Conservation (phyloP, 2,888 invertebrate species). For the Trypoxylon attenuatum region DNA sequence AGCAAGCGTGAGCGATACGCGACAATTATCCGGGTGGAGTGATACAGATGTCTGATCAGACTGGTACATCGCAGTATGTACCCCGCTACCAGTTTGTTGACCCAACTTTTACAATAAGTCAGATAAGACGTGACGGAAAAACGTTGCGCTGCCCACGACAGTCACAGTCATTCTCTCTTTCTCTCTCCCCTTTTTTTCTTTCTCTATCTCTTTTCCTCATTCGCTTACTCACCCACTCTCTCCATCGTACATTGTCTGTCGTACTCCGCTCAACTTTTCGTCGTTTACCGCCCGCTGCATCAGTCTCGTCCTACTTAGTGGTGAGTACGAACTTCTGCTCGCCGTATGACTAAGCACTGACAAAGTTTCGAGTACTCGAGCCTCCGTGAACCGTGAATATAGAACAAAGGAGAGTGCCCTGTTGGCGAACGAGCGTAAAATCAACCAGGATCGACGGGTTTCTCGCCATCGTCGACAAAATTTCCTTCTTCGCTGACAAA, state of each 20-base stretch:
- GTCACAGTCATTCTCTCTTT: conserved; percentile 4
- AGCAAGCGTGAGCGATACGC: background rate
- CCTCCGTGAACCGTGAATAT: conserved; percentile 18
- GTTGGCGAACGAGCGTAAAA: background rate
- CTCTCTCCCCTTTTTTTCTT: conserved; percentile 16
- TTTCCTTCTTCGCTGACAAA: background rate
- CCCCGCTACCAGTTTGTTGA: conserved; percentile 25
- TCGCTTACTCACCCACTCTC: conserved; percentile 3
- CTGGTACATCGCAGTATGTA: background rate
- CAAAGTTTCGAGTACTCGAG: conserved; percentile 29
- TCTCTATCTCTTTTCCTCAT: conserved; percentile 11
- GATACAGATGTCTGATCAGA: conserved; percentile 9
- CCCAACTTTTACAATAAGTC: conserved; percentile 34
- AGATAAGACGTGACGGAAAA: conserved; percentile 38
- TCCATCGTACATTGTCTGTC: too few species aligned
- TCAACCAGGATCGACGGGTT: conserved; percentile 10
- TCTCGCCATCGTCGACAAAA: background rate
- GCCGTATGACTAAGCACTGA: conserved; percentile 34
- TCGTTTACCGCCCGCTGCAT: conserved; percentile 12
- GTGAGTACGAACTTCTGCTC: conserved; percentile 14
- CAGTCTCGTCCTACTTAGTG: conserved; percentile 27
- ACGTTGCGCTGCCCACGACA: conserved; percentile 8
- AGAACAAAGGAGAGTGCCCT: conserved; percentile 26
- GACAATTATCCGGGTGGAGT: background rate
- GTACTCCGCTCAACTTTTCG: conserved; percentile 29